Conservation (phyloP, 2,888 invertebrate genomes). For the Drosophila algonquin region DNA sequence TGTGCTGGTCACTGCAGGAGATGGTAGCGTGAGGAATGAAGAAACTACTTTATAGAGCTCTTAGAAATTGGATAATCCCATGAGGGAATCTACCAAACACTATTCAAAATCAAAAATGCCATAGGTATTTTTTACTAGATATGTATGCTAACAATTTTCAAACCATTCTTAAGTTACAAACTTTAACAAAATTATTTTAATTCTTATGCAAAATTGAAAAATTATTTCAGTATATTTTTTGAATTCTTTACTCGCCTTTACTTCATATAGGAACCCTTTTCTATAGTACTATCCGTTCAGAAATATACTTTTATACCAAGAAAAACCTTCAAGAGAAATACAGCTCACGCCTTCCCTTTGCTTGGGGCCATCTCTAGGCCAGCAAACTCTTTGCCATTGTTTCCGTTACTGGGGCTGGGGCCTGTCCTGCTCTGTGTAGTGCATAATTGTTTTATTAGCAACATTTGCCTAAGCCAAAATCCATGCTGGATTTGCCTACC, state of each 20-base stretch:
- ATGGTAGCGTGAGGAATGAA: constrained; percentile 27
- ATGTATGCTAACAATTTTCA: too few relatives aligned
- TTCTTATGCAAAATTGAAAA: too few relatives aligned
- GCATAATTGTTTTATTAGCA: constrained; percentile 76
- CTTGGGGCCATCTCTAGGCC: constrained; percentile 12
- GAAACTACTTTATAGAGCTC: neutral
- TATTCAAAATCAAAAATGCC: too few relatives aligned
- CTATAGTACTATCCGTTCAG: too few relatives aligned
- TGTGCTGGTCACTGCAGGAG: constrained; percentile 41
- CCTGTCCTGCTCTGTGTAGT: constrained; percentile 47
- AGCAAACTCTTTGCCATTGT: constrained; percentile 21
- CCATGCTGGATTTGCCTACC: constrained; percentile 47
- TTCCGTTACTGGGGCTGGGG: constrained; percentile 26
- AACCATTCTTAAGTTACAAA: too few relatives aligned
- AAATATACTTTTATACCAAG: too few relatives aligned
- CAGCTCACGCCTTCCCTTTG: neutral
- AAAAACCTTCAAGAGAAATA: neutral
- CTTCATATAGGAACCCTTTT: too few relatives aligned
- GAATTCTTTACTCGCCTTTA: too few relatives aligned
- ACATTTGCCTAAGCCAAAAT: constrained; percentile 70
- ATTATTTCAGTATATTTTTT: too few relatives aligned
- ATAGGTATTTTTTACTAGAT: too few relatives aligned
- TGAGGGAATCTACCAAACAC: too few relatives aligned
- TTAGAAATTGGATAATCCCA: neutral
- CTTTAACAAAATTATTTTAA: too few relatives aligned